These are phyloP conservation scores for Thera obeliscata DNA, from an alignment of 2,888 invertebrate genomes.

Conservation along the genomic window DNA sequence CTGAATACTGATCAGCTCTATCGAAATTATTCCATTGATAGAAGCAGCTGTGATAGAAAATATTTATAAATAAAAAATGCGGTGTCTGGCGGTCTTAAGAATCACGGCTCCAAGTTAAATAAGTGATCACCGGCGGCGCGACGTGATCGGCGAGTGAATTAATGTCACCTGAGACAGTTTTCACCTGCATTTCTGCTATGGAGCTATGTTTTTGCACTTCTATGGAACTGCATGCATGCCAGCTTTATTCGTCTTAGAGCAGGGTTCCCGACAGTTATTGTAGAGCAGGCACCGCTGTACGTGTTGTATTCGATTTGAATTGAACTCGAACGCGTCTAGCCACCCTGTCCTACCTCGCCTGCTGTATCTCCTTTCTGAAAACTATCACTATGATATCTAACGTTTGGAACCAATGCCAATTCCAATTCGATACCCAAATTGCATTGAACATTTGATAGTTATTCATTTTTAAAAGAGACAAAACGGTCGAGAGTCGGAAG, in stretches of 20 bases:
- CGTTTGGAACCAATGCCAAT: constrained; percentile 31
- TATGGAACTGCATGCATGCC: background rate
- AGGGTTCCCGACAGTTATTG: background rate
- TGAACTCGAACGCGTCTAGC: constrained; percentile 9
- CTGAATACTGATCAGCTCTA: constrained; percentile 74
- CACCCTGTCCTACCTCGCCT: background rate
- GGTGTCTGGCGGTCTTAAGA: constrained; percentile 71
- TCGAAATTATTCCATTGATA: constrained; percentile 76
- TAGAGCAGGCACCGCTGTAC: background rate
- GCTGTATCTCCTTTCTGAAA: constrained; percentile 13
- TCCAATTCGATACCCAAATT: constrained; percentile 52
- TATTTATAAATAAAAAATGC: constrained; percentile 78
- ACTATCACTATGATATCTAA: constrained; percentile 24
- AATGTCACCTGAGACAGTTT: constrained; percentile 59
- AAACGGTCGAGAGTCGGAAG: constrained; percentile 73
- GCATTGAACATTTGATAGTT: constrained; percentile 60
- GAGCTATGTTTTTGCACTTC: constrained; percentile 23
- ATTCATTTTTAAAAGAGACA: constrained; percentile 67
- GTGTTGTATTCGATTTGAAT: constrained; percentile 19
- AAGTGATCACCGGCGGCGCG: constrained; percentile 77
- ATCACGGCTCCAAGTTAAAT: constrained; percentile 81
- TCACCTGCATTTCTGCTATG: constrained; percentile 38
- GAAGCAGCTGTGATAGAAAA: constrained; percentile 64
- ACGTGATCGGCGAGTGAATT: constrained; percentile 70
- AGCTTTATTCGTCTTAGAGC: constrained; percentile 1